Evolutionary conservation across 1,140 invertebrate genomes (phyloP), one percentile per base, ranked within the genome.

Genomic region (Anadara kagoshimensis): DNA sequence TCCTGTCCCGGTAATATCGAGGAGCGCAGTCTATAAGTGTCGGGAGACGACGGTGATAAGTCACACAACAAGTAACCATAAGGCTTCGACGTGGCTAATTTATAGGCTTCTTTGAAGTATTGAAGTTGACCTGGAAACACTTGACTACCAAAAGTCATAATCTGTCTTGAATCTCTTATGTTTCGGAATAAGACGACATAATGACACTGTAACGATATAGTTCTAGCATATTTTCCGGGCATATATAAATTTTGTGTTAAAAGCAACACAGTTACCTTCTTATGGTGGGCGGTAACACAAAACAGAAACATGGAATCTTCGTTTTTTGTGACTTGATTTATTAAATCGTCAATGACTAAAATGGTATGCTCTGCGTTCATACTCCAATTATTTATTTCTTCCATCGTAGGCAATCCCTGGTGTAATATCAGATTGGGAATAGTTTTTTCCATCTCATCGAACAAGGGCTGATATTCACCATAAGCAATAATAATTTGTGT

Each of bases 391-490:
- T 57, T 24, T 57, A 57, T 57, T 14, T 57, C 56, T 44, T 69
- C 47, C 22, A 20, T 7, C 14, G 73, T 47, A 20, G 73, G 73
- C 24, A 65, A 49, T n/a, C 54, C 64, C 22, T 74, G 20, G 29
- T 74, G 44, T 45, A 66, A 59, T 12, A 26, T 20, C 11, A 69
- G 8, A 62, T 58, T 54, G 12, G 49, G 61, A 24, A 72, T 51
- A 5, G 49, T 57, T 12, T 26, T n/a, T 69, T 72, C 75, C 69
- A 72, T 72, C 4, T 68, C 45, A 47, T 72, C 75, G 54, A 76
- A 76, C 8, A 76, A 51, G 0, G 53, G 54, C 58, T 76, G 75
- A 29, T 72, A 57, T 14, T 68, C 57, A 18, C 69, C 58, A 44
- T 72, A 76, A 56, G 69, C 72, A 29, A 72, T 72, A 51, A 76